Conservation (phyloP, 1,140 invertebrate genomes). For the Drosophila arawakana region DNA sequence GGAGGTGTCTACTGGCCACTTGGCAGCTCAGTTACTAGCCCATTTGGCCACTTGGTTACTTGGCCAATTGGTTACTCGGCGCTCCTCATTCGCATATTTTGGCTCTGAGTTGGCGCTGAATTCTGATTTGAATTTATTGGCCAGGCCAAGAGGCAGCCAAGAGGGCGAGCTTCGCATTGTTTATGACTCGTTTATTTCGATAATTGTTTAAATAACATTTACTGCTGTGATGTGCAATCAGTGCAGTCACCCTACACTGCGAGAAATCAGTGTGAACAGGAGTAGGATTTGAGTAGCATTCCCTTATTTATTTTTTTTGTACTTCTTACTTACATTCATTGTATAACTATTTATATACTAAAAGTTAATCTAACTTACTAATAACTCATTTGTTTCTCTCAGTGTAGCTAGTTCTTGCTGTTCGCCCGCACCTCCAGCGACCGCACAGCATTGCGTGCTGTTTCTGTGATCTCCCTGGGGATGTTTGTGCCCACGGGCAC, state of each 20-base stretch:
- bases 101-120: conserved; percentile 35
- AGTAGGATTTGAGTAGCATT: too few species aligned
- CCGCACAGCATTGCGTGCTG: conserved; percentile 17
- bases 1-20: conserved; percentile 7
- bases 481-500: conserved; percentile 86
- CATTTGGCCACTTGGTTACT: conserved; percentile 21
- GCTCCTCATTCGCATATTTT: conserved; percentile 55
- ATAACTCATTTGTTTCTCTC: neutral
- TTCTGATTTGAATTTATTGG: conserved; percentile 62
- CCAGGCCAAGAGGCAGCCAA: conserved; percentile 1
- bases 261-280: neutral
- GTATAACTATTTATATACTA: too few species aligned
- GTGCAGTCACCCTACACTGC: neutral
- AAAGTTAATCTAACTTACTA: too few species aligned
- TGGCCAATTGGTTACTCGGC: conserved; percentile 25
- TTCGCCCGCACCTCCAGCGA: conserved; percentile 5
- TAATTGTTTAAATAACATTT: conserved; percentile 54
- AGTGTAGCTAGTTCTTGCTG: conserved; percentile 11
- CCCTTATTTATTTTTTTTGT: neutral
- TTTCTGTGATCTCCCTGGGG: conserved; percentile 68
- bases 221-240: conserved; percentile 15
- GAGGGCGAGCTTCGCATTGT: conserved; percentile 11
- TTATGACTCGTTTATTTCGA: conserved; percentile 42
- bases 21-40: conserved; percentile 13
- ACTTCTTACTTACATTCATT: neutral